phyloP scores from a whole-genome alignment of 2,797 vertebrate genomes.

The Anguilla megastoma region DNA sequence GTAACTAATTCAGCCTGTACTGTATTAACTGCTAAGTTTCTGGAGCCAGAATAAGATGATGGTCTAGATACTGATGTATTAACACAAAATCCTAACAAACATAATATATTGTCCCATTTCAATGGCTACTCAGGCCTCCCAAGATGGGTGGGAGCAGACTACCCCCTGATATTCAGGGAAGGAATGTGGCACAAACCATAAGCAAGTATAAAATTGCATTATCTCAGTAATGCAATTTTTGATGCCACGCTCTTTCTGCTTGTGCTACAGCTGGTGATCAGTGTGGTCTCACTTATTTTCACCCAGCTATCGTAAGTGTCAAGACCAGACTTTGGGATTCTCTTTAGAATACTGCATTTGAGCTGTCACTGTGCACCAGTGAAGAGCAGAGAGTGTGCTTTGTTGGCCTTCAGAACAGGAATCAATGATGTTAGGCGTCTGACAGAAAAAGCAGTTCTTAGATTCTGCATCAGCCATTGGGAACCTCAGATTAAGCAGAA shows the following conservation, averaged over 20 bases:
- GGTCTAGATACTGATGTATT: not conserved
- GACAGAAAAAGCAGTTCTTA: not conserved
- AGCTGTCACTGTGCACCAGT: not conserved
- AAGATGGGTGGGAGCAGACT: not conserved
- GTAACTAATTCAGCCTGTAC: not conserved
- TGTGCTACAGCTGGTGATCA: conserved; percentile 28
- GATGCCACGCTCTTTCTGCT: conserved; percentile 30
- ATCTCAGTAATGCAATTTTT: conserved; percentile 36
- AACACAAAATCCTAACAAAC: conserved; percentile 18
- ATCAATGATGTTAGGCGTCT: not conserved
- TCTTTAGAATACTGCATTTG: not conserved
- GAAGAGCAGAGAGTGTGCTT: not conserved
- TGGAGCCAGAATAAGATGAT: not conserved
- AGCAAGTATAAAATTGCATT: conserved; percentile 33
- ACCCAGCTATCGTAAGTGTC: conserved; percentile 15
- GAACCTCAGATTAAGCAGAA: not conserved
- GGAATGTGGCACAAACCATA: conserved; percentile 26
- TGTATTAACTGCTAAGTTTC: not conserved
- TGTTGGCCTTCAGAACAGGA: not conserved
- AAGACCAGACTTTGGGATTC: not conserved
- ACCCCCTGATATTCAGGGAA: conserved; percentile 8
- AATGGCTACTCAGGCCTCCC: not conserved
- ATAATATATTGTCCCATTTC: not conserved
- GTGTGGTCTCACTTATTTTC: conserved; percentile 23
- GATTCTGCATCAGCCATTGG: not conserved